Evolutionary conservation across 1,140 invertebrate genomes (phyloP), one percentile per base, ranked within the genome.

Genomic region (Ptiloglossa arizonensis): DNA sequence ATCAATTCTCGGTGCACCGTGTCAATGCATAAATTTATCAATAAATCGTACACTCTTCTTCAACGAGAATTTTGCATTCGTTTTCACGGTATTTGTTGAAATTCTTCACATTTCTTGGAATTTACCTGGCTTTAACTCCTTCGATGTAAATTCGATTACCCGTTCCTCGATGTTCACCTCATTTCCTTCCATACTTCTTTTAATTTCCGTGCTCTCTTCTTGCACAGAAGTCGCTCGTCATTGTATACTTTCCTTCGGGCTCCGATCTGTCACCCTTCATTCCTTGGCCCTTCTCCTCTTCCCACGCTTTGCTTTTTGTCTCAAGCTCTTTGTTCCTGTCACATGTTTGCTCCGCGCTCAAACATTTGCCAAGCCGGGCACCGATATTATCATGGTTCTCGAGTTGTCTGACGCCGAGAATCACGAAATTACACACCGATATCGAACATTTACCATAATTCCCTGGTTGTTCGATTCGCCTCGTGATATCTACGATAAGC

Each of bases 391-490:
- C 48, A 15, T 15, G 4, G 60, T 32, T 35, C 48, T 52, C 29
- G 32, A 63, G n/a, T 19, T 52, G 15, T 41, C 4, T 15, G 35
- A 32, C 22, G 2, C 60, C 19, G 38, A 46, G 15, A 48, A 46
- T 63, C 66, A 56, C 52, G 35, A 79, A 79, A 82, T 79, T 82
- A 68, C 48, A 59, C 57, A 13, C 52, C 32, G 46, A 52, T 63
- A 72, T 52, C 22, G 44, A 22, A 27, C 70, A 32, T 52, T 72
- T 8, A 13, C 66, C 50, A 54, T 15, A 56, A 69, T 69, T 15
- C 27, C 13, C 17, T 11, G n/a, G 17, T 19, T 32, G 15, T 54
- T 50, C 48, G 8, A 8, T 50, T 38, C 48, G 19, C 1, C 8
- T 17, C 9, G 17, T 9, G 22, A 32, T 22, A 32, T 15, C 22